Conservation (phyloP, 2,113 vertebrate species). For the Cebus imitator region DNA sequence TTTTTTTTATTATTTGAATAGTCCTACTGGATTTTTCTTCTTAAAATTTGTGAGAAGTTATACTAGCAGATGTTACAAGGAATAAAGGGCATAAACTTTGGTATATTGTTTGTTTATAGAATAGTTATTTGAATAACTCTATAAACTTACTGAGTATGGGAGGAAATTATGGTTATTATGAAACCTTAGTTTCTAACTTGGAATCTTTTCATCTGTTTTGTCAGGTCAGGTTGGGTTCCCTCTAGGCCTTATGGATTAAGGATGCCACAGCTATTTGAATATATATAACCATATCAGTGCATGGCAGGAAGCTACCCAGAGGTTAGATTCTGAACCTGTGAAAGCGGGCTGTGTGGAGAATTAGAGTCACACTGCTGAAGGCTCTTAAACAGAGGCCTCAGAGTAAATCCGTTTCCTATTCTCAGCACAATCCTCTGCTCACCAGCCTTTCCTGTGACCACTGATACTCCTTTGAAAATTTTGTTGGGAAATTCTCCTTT, state of each 20-base stretch:
- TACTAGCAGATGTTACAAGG: neutral
- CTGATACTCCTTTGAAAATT: neutral
- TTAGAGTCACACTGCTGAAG: neutral
- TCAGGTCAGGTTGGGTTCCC: fast-evolving
- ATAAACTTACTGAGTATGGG: neutral
- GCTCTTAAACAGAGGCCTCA: fast-evolving
- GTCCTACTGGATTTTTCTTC: neutral
- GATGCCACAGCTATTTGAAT: neutral
- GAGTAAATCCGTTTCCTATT: neutral
- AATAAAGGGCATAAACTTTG: neutral
- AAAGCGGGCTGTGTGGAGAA: neutral
- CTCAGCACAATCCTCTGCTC: neutral
- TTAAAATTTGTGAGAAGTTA: neutral
- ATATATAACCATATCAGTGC: fast-evolving
- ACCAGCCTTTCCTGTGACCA: neutral
- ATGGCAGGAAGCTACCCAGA: neutral
- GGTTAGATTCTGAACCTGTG: neutral
- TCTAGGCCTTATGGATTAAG: neutral
- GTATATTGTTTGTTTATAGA: neutral
- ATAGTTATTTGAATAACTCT: neutral
- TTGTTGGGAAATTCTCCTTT: neutral
- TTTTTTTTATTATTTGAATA: neutral
- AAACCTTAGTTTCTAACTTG: neutral
- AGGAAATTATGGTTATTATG: neutral
- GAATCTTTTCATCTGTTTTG: neutral